Evolutionary conservation across 2,797 vertebrate genomes (phyloP), one percentile per base, ranked within the genome.

Genomic region (Tokudaia muenninki): DNA sequence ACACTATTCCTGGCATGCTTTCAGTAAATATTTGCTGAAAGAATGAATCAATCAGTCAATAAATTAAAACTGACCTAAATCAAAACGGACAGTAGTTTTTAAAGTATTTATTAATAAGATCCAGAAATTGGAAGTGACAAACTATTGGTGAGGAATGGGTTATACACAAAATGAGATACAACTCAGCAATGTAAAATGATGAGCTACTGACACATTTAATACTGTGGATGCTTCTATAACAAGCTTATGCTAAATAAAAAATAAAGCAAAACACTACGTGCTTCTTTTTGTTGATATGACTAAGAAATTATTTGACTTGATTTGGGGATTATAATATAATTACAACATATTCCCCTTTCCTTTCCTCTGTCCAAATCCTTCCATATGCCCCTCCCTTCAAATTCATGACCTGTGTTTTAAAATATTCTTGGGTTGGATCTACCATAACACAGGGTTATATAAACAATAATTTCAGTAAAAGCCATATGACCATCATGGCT

Each of bases 21-120:
- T 95, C 34, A 83, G 44, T 80, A 90, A 87, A 84, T 78, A 55
- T 57, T 80, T 90, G 8, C 57, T 78, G 47, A 90, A 87, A 92
- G 16, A 96, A 59, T 78, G 8, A 84, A 88, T 87, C 12, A 57
- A 37, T 72, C 24, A 75, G 55, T 74, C 24, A 55, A 55, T 93
- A 26, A 83, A 61, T 91, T 67, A 44, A 90, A 93, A 87, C 21
- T 61, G 12, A 37, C 50, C 24, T 50, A 61, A 87, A 55, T 92
- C 34, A 59, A 92, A 90, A 81, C 2, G 87, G 41, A 79, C 78
- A n/a, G 4, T 84, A 92, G 55, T 57, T 90, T 84, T 61, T 65
- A 65, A 84, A 44, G 63, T 75, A 74, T 0, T 65, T 24, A 31
- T 31, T 59, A 17, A 63, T 47, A 47, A 19, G 16, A 47, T 31